Evolutionary conservation across 2,888 invertebrate genomes (phyloP).

Genomic region (Nasonia oneida): DNA sequence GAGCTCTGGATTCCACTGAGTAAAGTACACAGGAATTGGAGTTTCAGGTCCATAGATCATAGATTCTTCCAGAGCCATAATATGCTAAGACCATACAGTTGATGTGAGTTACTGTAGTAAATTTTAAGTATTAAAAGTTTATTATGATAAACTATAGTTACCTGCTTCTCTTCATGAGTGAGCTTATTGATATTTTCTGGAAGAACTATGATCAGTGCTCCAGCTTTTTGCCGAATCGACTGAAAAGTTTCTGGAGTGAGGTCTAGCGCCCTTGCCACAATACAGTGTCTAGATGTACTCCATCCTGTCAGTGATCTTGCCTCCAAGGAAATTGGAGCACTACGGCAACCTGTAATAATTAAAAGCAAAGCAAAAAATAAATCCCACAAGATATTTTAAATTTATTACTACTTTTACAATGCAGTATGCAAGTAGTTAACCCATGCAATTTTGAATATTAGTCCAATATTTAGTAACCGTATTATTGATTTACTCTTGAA

Average conservation of each 20-base stretch:
- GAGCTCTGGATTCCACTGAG: conserved; percentile 87
- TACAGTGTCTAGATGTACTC: conserved; percentile 94
- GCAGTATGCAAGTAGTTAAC: not conserved
- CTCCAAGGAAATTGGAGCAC: conserved; percentile 92
- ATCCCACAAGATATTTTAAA: conserved; percentile 28
- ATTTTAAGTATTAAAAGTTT: not conserved
- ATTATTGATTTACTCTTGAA: not conserved
- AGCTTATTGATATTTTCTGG: conserved; percentile 86
- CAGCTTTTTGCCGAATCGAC: conserved; percentile 89
- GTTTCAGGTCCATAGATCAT: conserved; percentile 89
- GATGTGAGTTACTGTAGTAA: conserved; percentile 19
- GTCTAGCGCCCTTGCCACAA: conserved; percentile 90
- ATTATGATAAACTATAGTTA: conserved; percentile 70
- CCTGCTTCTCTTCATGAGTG: conserved; percentile 86
- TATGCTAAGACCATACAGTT: conserved; percentile 81
- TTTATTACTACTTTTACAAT: no score
- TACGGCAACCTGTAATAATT: conserved; percentile 87
- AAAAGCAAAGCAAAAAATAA: conserved; percentile 18
- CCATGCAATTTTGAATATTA: no score
- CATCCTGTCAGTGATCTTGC: conserved; percentile 91
- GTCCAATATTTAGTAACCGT: not conserved
- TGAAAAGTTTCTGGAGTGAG: conserved; percentile 89
- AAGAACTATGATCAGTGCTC: conserved; percentile 91
- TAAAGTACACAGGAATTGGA: conserved; percentile 93
- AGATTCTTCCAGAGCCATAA: conserved; percentile 89